Percentiles rank a stretch among this genome's conserved stretches.
phyloP scores from a whole-genome alignment of 2,113 vertebrate species.

The Oryctolagus cuniculus region DNA sequence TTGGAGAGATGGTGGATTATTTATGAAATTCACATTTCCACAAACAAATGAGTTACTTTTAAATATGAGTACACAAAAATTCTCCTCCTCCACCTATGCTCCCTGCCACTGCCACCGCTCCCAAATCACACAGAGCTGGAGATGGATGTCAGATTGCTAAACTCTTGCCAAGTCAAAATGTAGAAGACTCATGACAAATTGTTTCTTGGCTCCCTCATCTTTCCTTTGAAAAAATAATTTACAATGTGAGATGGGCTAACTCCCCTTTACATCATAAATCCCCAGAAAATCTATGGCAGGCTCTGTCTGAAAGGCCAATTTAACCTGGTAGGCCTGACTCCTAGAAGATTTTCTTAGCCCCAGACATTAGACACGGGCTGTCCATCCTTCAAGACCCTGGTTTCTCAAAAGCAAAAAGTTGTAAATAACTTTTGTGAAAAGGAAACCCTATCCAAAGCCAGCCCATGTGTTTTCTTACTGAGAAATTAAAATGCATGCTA shows the following conservation, averaged over 20 bases:
- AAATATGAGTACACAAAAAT: slow-evolving; percentile 42
- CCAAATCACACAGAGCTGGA: slow-evolving; percentile 26
- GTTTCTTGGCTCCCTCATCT: slow-evolving; percentile 77
- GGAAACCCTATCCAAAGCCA: slow-evolving; percentile 65
- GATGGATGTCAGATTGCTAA: slow-evolving; percentile 60
- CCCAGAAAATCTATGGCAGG: slow-evolving; percentile 67
- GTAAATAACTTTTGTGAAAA: slow-evolving; percentile 53
- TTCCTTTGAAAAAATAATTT: slow-evolving; percentile 82
- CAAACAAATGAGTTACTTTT: slow-evolving; percentile 26
- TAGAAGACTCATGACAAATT: slow-evolving; percentile 81
- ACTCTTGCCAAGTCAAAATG: slow-evolving; percentile 62
- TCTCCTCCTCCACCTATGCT: not conserved
- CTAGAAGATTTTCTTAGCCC: slow-evolving; percentile 64
- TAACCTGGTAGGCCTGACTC: slow-evolving; percentile 53
- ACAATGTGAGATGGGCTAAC: slow-evolving; percentile 77
- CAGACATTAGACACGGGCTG: slow-evolving; percentile 44
- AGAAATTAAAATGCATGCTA: slow-evolving; percentile 78
- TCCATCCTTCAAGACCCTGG: slow-evolving; percentile 58
- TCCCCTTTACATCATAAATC: slow-evolving; percentile 78
- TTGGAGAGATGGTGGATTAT: no score
- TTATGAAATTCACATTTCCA: not conserved
- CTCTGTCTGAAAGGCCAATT: slow-evolving; percentile 66
- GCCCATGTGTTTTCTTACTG: slow-evolving; percentile 66
- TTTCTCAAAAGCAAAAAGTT: slow-evolving; percentile 58
- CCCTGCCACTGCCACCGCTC: not conserved